phyloP scores from a whole-genome alignment of 1,140 invertebrate genomes.

The Caenorhabditis briggsae region DNA sequence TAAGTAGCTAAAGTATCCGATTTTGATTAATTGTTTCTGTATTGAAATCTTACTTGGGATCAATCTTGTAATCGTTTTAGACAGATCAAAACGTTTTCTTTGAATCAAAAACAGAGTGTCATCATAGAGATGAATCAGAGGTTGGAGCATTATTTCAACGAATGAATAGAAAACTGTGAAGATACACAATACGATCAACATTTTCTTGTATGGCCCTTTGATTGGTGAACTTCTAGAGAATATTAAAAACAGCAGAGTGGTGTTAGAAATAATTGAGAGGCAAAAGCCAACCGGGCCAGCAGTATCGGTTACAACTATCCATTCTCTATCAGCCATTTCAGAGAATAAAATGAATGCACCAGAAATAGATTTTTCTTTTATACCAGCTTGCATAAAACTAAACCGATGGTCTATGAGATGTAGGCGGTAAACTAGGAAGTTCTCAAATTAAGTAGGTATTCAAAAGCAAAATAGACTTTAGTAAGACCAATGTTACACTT shows the following conservation, averaged over 20 bases:
- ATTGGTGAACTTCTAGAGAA: background rate
- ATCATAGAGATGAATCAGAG: background rate
- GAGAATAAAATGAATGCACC: background rate
- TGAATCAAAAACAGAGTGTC: background rate
- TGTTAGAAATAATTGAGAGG: background rate
- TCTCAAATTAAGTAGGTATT: background rate
- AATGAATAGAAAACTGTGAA: constrained; percentile 10
- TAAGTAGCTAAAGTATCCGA: background rate
- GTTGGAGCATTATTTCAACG: background rate
- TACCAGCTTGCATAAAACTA: background rate
- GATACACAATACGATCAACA: background rate
- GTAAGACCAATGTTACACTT: background rate
- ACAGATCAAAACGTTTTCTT: background rate
- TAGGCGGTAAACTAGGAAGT: background rate
- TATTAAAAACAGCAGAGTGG: background rate
- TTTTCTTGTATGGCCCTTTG: background rate
- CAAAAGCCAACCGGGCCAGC: background rate
- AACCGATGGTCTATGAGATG: background rate
- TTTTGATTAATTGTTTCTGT: background rate
- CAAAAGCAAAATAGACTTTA: background rate
- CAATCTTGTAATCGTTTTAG: background rate
- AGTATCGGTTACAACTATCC: background rate
- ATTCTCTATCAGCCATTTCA: background rate
- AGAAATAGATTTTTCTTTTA: background rate
- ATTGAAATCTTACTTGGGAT: background rate